Base-by-base conservation (phyloP, 2,113 vertebrate species). In the Chunga burmeisteri region DNA sequence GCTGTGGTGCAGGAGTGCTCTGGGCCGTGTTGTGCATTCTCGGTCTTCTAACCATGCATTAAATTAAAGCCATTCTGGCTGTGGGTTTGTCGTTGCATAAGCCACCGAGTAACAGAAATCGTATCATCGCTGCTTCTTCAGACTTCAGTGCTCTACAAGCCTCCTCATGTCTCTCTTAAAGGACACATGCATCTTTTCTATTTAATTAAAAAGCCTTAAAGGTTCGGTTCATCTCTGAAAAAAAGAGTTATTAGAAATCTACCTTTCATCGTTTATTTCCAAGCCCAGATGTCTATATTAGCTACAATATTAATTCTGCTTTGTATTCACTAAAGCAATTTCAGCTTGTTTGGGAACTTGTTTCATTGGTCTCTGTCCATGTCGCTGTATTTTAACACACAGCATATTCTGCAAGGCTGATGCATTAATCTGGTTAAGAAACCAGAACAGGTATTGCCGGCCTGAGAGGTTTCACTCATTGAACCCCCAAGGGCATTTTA, bases 361-460 rank as follows among this genome's bases (percentile, higher is more conserved):
- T 72, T 96, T 81, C 1, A 1, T 65, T 74, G 61, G 61, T 84
- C 32, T 89, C 70, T 52, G 59, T 42, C 58, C 56, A 46, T n/a
- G 30, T 66, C 10, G 1, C 61, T 85, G 14, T 88, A 32, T 59
- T 92, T 83, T 92, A 66, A 78, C n/a, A 53, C 42, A 75, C 17
- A 95, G 23, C 26, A 32, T 47, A 52, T 62, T 87, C 70, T 90
- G 36, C 62, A 46, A 75, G 46, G 20, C 36, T 77, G 49, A 68
- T 72, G 61, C 61, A 81, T 89, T 84, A 75, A 81, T n/a, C 61
- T 52, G 65, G 46, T 85, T 84, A 95, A 94, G 78, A 93, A 94
- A 94, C 56, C 58, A 93, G 66, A 96, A 89, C 71, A 80, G 89
- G 93, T 95, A 77, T 94, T 96, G 95, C 94, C 3, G 34, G 83